Conservation (phyloP, 2,797 vertebrate species). For the Mergus octosetaceus region DNA sequence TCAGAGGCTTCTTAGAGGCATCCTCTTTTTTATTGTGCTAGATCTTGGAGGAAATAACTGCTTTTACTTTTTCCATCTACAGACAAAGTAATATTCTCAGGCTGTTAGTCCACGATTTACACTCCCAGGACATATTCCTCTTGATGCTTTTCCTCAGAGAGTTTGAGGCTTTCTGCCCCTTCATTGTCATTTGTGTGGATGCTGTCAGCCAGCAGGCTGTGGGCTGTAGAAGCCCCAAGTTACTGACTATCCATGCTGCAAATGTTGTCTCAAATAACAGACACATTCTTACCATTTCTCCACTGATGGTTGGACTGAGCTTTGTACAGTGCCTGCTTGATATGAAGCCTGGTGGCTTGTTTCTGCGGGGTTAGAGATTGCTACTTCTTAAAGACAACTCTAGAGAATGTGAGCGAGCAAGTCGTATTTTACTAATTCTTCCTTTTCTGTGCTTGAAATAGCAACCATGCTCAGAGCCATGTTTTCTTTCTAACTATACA, state of each 20-base stretch:
- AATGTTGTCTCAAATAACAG: neutral
- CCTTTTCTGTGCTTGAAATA: neutral
- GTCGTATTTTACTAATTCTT: neutral
- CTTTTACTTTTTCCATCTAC: neutral
- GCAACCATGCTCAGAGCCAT: neutral
- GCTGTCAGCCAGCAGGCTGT: neutral
- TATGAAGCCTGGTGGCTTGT: neutral
- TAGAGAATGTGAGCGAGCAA: neutral
- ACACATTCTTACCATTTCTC: accelerated
- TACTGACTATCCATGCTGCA: neutral
- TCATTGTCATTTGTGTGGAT: neutral
- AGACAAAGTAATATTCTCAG: neutral
- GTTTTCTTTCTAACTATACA: neutral
- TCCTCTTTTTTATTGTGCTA: neutral
- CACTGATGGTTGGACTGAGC: neutral
- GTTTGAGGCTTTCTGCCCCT: neutral
- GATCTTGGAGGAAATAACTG: neutral
- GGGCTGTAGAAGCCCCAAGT: neutral
- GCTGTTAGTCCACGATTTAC: neutral
- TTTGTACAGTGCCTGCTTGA: neutral
- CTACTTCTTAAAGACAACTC: neutral
- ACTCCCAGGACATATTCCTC: neutral
- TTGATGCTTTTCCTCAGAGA: neutral
- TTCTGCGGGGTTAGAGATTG: neutral
- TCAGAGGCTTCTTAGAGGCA: neutral